phyloP scores from a whole-genome alignment of 2,888 invertebrate species.

The Aspidiotus destructor region DNA sequence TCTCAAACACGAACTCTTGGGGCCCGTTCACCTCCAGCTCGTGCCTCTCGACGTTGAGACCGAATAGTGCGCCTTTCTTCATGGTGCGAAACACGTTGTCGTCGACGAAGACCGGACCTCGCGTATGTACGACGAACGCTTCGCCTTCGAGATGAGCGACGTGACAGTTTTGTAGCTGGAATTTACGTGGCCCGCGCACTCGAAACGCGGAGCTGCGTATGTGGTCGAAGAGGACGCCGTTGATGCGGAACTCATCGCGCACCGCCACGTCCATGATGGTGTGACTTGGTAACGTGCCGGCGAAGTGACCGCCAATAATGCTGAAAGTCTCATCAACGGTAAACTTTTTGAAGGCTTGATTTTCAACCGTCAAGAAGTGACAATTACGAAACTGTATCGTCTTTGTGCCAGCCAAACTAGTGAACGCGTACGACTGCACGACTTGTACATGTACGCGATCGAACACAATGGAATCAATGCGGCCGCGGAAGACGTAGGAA shows the following conservation, averaged over 20 bases:
- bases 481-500: conserved; percentile 57
- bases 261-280: conserved; percentile 58
- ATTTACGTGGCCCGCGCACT: conserved; percentile 52
- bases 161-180: conserved; percentile 52
- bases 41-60: conserved; percentile 44
- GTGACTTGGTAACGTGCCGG: conserved; percentile 41
- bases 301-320: conserved; percentile 53
- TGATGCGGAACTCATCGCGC: conserved; percentile 54
- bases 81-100: conserved; percentile 54
- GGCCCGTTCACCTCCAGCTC: conserved; percentile 40
- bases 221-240: conserved; percentile 53
- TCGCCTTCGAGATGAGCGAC: conserved; percentile 55
- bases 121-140: conserved; percentile 51
- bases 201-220: conserved; percentile 62
- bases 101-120: conserved; percentile 54
- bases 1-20: conserved; percentile 52
- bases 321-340: conserved; percentile 53
- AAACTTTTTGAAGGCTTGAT: conserved; percentile 70
- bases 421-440: conserved; percentile 63
- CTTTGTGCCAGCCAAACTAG: conserved; percentile 57
- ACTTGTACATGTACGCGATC: conserved; percentile 52
- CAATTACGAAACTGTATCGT: conserved; percentile 55
- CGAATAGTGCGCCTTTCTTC: conserved; percentile 54
- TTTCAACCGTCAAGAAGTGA: conserved; percentile 52
- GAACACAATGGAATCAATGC: conserved; percentile 54